A percentile compares a stretch with the other conserved stretches of the same genome.
These are phyloP conservation scores for Teleogryllus occipitalis DNA, from an alignment of 1,140 invertebrate species.

Conservation along the genomic window DNA sequence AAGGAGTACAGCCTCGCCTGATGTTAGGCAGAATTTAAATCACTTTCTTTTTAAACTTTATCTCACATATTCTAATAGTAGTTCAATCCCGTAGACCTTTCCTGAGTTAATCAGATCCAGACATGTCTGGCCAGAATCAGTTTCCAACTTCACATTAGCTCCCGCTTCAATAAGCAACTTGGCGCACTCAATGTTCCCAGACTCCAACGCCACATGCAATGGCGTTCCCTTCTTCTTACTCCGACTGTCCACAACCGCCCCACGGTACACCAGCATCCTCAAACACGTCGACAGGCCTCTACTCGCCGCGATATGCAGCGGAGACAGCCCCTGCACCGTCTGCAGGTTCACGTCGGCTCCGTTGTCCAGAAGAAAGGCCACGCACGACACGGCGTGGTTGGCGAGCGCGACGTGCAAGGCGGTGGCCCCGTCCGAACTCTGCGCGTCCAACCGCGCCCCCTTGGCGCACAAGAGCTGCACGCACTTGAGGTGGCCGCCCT, in stretches of 20 bases:
- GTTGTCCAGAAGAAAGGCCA: constrained; percentile 38
- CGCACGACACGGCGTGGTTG: constrained; percentile 41
- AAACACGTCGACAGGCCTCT: constrained; percentile 64
- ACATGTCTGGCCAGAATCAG: too few relatives aligned
- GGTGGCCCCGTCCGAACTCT: constrained; percentile 60
- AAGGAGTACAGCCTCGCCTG: too few relatives aligned
- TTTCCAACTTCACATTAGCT: constrained; percentile 41
- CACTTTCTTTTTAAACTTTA: too few relatives aligned
- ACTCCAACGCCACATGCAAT: constrained; percentile 58
- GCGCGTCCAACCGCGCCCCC: constrained; percentile 47
- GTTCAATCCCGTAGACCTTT: too few relatives aligned
- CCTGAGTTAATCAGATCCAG: too few relatives aligned
- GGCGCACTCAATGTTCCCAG: constrained; percentile 52
- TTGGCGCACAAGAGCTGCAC: constrained; percentile 34
- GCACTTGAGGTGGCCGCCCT: background rate
- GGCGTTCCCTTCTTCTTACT: constrained; percentile 44
- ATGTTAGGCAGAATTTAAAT: too few relatives aligned
- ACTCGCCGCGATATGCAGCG: constrained; percentile 64
- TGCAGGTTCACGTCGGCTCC: constrained; percentile 27
- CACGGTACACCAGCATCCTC: constrained; percentile 57
- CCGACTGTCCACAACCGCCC: constrained; percentile 35
- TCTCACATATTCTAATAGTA: too few relatives aligned
- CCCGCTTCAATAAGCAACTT: constrained; percentile 46
- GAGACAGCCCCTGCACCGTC: constrained; percentile 55
- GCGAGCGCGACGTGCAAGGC: constrained; percentile 45